A percentile compares a stretch with the other conserved stretches of the same genome.
Evolutionary conservation across 2,113 vertebrate species (phyloP).

Genomic region (Coturnix japonica): DNA sequence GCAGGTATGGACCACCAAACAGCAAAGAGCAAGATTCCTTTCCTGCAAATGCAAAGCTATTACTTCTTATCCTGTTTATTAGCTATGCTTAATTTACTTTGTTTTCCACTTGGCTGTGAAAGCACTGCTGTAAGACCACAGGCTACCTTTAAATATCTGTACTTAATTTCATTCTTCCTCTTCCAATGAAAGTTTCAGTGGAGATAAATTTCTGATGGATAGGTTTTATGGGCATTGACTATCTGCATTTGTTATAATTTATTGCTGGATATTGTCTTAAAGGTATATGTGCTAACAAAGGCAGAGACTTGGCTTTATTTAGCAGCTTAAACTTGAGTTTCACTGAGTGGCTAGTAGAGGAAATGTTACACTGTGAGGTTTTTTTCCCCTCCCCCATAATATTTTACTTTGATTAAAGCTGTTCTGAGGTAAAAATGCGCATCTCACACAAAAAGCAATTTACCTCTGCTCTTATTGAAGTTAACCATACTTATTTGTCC

Average conservation of each 20-base stretch:
- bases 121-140: not conserved
- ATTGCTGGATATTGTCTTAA: not conserved
- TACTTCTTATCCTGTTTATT: slow-evolving; percentile 13
- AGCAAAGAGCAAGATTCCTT: not conserved
- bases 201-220: slow-evolving; percentile 28
- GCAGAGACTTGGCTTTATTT: slow-evolving; percentile 39
- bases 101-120: slow-evolving; percentile 32
- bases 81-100: slow-evolving; percentile 37
- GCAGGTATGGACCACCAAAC: not conserved
- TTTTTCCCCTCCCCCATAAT: not conserved
- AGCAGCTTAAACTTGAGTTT: slow-evolving; percentile 54
- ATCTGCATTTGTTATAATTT: not conserved
- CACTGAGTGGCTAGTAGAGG: slow-evolving; percentile 51
- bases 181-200: slow-evolving; percentile 24
- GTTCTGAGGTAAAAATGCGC: slow-evolving; percentile 61
- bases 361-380: not conserved
- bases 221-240: not conserved
- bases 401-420: slow-evolving; percentile 76
- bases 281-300: slow-evolving; percentile 48
- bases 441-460: slow-evolving; percentile 60
- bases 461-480: slow-evolving; percentile 68
- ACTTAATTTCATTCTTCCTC: slow-evolving; percentile 10
- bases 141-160: slow-evolving; percentile 30
- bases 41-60: slow-evolving; percentile 42
- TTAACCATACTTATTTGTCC: slow-evolving; percentile 58